Conservation (phyloP, 2,113 vertebrate genomes). For the Cololabis saira region DNA sequence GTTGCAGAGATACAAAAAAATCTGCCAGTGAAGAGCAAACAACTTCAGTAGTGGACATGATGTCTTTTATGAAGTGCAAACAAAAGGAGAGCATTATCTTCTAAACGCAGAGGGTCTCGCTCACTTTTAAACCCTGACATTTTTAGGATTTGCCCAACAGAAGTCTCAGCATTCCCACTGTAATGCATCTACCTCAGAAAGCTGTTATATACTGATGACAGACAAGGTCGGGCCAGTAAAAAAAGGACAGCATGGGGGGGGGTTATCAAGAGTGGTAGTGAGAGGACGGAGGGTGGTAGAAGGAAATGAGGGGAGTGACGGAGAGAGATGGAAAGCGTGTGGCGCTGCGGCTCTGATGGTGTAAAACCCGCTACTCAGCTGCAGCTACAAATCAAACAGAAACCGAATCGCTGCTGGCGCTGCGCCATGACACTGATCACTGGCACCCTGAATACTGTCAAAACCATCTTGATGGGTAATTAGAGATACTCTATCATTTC, state of each 20-base stretch:
- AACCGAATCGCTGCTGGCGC: slow-evolving; percentile 63
- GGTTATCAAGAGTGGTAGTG: not conserved
- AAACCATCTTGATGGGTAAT: slow-evolving; percentile 78
- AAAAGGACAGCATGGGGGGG: slow-evolving; percentile 45
- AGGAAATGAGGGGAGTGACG: slow-evolving; percentile 5
- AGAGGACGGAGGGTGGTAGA: not conserved
- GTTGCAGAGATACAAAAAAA: too few species aligned
- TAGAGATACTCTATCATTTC: slow-evolving; percentile 73
- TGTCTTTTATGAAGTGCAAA: too few species aligned
- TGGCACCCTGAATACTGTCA: slow-evolving; percentile 73
- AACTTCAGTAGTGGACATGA: too few species aligned
- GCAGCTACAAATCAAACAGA: slow-evolving; percentile 76
- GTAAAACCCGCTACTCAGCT: slow-evolving; percentile 62
- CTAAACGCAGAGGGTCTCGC: too few species aligned
- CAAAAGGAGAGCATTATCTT: too few species aligned
- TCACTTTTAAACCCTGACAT: slow-evolving; percentile 6
- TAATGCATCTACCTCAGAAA: slow-evolving; percentile 58
- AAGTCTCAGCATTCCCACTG: slow-evolving; percentile 23
- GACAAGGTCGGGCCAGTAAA: slow-evolving; percentile 60
- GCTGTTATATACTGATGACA: slow-evolving; percentile 64
- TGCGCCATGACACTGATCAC: slow-evolving; percentile 70
- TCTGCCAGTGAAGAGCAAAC: too few species aligned
- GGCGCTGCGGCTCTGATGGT: slow-evolving; percentile 46
- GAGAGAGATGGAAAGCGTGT: slow-evolving; percentile 25
- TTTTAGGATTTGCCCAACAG: not conserved